Base-by-base conservation (phyloP, 2,797 vertebrate genomes). In the Tapera naevia region DNA sequence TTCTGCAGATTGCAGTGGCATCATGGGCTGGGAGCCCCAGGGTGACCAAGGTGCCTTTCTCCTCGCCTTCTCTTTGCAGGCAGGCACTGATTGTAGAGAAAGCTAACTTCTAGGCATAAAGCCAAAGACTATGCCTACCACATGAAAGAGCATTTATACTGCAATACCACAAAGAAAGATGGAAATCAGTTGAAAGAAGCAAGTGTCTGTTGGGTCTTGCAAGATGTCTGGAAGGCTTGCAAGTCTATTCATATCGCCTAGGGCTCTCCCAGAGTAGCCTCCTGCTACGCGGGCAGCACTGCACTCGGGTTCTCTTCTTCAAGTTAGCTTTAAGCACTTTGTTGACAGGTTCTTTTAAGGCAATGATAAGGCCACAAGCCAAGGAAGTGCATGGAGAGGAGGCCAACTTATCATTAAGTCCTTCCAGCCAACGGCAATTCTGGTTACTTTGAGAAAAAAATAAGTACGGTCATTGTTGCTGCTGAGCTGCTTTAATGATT, bases 161-260 rank as follows among this genome's bases (percentile, higher is more conserved):
- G 74, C 91, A 89, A 89, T 61, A 94, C 93, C 91, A 86, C 92
- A 94, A 91, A 91, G 93, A 93, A 91, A 95, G 94, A 94, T 96
- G 89, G 96, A 94, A 94, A 96, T 95, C 91, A 92, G 64, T 75
- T 91, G 78, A 95, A 95, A 95, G 91, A 93, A 94, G 67, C 81
- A 94, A 96, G 88, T 91, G 91, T 96, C 93, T 96, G 94, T 92
- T 95, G 30, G 84, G 93, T 96, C 96, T 94, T 96, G 94, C 84
- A 96, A 94, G 92, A 85, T 78, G 93, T 94, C 35, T 95, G 96
- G 94, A 96, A 95, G 67, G 72, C 65, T 92, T 17, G n/a, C 88
- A 91, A 96, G 66, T 25, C 76, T 95, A 94, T 94, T 96, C 89
- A 90, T 39, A 81, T 62, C 0, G 51, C 93, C 90, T 62, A 73